A percentile compares a stretch with the other conserved stretches of the same genome.
phyloP scores from a whole-genome alignment of 2,113 vertebrate species.

The Myiagra hebetior region DNA sequence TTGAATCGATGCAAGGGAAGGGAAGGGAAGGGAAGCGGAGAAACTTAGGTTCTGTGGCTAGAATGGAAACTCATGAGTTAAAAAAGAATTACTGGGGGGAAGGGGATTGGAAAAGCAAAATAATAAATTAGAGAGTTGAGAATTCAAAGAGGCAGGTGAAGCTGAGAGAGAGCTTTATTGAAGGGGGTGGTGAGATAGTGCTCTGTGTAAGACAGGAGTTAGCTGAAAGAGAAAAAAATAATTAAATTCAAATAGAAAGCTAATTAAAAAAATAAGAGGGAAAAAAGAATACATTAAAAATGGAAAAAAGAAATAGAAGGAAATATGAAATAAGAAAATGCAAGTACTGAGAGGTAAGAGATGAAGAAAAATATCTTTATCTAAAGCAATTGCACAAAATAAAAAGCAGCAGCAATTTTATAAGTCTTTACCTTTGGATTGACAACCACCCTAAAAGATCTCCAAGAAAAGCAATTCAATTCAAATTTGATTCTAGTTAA shows the following conservation, averaged over 20 bases:
- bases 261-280: conserved; percentile 47
- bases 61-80: background rate
- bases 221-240: conserved; percentile 52
- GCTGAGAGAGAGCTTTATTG: conserved; percentile 43
- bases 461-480: conserved; percentile 51
- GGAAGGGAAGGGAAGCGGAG: background rate
- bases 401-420: conserved; percentile 38
- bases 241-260: conserved; percentile 54
- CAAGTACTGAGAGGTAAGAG: conserved; percentile 34
- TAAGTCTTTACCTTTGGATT: conserved; percentile 54
- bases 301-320: conserved; percentile 22
- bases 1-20: background rate
- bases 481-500: conserved; percentile 52
- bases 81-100: background rate
- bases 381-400: conserved; percentile 45
- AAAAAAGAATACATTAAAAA: conserved; percentile 54
- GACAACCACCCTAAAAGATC: conserved; percentile 42
- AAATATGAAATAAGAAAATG: conserved; percentile 39
- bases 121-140: background rate
- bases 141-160: conserved; percentile 40
- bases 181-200: conserved; percentile 36
- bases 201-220: conserved; percentile 14
- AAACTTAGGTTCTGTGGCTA: background rate
- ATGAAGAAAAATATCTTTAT: conserved; percentile 53
- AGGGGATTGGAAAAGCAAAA: background rate